phyloP scores from a whole-genome alignment of 2,797 vertebrate species.

The Zenarchopterus dispar region DNA sequence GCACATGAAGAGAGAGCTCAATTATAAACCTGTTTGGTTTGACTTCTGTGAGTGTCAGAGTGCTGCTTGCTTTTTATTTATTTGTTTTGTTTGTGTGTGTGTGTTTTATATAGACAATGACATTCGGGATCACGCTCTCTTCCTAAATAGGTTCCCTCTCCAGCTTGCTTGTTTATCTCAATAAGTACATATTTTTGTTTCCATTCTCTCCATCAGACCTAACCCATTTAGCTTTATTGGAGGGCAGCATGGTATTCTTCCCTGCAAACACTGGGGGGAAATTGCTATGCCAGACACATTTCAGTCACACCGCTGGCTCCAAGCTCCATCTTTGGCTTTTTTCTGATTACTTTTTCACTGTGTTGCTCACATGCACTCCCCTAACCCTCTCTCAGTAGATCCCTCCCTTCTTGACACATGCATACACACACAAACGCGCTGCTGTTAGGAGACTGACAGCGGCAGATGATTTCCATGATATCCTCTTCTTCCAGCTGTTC shows the following conservation, averaged over 20 bases:
- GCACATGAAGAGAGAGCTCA: no score
- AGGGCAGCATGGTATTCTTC: constrained; percentile 68
- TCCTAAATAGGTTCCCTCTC: constrained; percentile 43
- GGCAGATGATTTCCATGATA: constrained; percentile 82
- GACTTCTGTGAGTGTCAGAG: constrained; percentile 14
- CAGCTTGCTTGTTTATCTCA: constrained; percentile 58
- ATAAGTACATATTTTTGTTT: constrained; percentile 69
- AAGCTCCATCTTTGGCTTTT: constrained; percentile 62
- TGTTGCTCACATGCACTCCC: constrained; percentile 55
- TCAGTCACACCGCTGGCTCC: constrained; percentile 57
- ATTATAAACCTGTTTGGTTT: constrained; percentile 4
- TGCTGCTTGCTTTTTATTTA: background rate
- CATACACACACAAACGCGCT: constrained; percentile 63
- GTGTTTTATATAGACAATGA: constrained; percentile 7
- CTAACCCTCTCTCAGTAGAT: constrained; percentile 30
- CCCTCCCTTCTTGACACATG: constrained; percentile 37
- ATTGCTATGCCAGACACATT: constrained; percentile 75
- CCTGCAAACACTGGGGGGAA: constrained; percentile 55
- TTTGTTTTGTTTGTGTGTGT: no score
- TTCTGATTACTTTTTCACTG: constrained; percentile 71
- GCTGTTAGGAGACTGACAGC: constrained; percentile 79
- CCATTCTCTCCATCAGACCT: constrained; percentile 64
- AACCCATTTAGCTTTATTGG: constrained; percentile 75
- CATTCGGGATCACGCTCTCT: constrained; percentile 46
- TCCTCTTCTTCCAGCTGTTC: constrained; percentile 64